Evolutionary conservation across 2,888 invertebrate genomes (phyloP), one percentile per base, ranked within the genome.

Genomic region (Ferdinandea cuprea): DNA sequence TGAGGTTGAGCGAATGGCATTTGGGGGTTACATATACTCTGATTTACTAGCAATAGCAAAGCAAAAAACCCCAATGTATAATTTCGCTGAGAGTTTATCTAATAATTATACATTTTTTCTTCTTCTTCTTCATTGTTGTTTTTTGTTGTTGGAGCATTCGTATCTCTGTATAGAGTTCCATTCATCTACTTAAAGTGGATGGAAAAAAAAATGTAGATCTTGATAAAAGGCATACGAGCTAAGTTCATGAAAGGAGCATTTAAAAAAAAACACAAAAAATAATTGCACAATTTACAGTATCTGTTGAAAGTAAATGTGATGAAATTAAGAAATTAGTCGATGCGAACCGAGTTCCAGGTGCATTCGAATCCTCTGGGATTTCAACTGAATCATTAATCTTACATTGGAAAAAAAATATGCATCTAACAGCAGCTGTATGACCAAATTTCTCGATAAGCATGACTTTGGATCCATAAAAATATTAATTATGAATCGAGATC

Each of bases 1-100:
- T 76, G 58, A 80, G 63, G 46, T 76, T 76, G 42, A 19, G 25
- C 11, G 63, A 69, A 59, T 79, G 80, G 69, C 50, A 76, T 63
- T 76, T 58, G 13, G 68, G 46, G 63, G 61, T 61, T 69, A 63
- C 37, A 28, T 28, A 44, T 35, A 44, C 72, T 73, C 44, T 37
- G 63, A 28, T 63, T 63, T 61, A 61, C 44, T 40, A 46, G 32
- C 37, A 13, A 42, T 40, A 46, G 32, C 37, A 13, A 42, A 32
- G 7, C 11, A 37, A 15, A 15, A 42, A 66, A 40, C 48, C 13
- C 21, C 9, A 30, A 25, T 4, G 21, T 15, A 65, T 46, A n/a
- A 65, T 68, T 54, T 68, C 37, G 58, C 58, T 28, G 13, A 58
- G 58, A 58, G 69, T 48, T 68, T 54, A 56, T 46, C 56, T 68